Base-by-base conservation (phyloP, 2,888 invertebrate genomes). In the Epistrophella euchroma region DNA sequence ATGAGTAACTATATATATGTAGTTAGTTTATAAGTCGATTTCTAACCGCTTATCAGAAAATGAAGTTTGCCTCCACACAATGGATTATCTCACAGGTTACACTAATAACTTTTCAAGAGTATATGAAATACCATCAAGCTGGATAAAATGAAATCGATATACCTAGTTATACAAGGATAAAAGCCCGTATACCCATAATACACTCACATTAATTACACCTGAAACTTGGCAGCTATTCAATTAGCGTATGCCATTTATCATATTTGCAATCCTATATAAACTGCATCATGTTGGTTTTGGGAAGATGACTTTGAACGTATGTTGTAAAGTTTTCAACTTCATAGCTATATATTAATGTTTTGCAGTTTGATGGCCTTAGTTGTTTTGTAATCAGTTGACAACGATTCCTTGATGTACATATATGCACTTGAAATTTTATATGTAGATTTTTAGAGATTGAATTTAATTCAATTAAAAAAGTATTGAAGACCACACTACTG, bases 231-330 rank as follows among this genome's bases (percentile, higher is more conserved):
- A 82, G 86, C 70, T 86, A 82, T 86, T 86, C 86, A 86, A 86
- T 86, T 86, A 86, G 86, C 82, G 86, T 86, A 82, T 71, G 86
- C 71, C 82, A 86, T 86, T 86, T 78, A 86, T 86, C 86, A 86
- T 78, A 82, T 78, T 78, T 74, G 86, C 64, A 60, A 19, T 55
- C 50, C 70, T 17, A 28, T n/a, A 4, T 10, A 82, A 73, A 68
- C 74, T 82, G 25, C 74, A 78, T 86, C 74, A 45, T 15, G 71
- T 64, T 82, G 32, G 73, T n/a, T 71, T 74, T 25, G n/a, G 45
- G 70, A 6, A 66, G 68, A 62, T 80, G 25, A 35, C 43, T 62
- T 68, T 15, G 19, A 52, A n/a, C 13, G 17, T 25, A 52, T 15
- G 22, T 25, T 52, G 5, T 25, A 15, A 15, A 52, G 22, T 52